Conservation (phyloP, 2,888 invertebrate genomes). For the Eupithecia exiguata region DNA sequence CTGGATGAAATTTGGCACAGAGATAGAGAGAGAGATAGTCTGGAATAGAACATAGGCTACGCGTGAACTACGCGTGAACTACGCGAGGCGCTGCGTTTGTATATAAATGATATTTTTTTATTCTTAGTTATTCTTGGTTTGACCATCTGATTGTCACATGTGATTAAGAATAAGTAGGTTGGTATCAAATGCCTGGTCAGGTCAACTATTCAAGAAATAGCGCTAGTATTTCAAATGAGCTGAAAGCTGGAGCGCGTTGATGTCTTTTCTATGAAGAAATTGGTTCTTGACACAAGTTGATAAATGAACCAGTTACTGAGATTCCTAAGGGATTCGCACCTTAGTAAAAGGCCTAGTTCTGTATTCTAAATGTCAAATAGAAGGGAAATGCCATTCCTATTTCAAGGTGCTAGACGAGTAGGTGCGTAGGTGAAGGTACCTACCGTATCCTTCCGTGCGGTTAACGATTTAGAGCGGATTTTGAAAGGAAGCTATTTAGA, state of each 20-base stretch:
- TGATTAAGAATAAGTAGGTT: too few species aligned
- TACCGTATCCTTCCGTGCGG: background rate
- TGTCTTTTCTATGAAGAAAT: background rate
- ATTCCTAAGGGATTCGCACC: conserved; percentile 1
- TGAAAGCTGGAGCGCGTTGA: background rate
- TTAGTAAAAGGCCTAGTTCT: background rate
- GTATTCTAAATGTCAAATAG: conserved; percentile 1
- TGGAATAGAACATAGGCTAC: too few species aligned
- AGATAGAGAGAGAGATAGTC: too few species aligned
- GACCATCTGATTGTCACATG: too few species aligned
- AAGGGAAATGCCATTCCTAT: conserved; percentile 11
- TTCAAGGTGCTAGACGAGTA: conserved; percentile 2
- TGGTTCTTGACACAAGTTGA: too few species aligned
- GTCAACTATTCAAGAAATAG: background rate
- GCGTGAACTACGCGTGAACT: too few species aligned
- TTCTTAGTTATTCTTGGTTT: too few species aligned
- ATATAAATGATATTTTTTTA: too few species aligned
- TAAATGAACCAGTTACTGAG: too few species aligned
- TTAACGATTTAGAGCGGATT: conserved; percentile 1
- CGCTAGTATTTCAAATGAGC: background rate
- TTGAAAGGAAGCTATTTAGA: background rate
- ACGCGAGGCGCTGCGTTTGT: too few species aligned
- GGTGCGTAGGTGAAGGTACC: conserved; percentile 8
- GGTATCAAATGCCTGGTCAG: too few species aligned
- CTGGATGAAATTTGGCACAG: too few species aligned